Percentiles rank a stretch among this genome's conserved stretches.
These are phyloP conservation scores for Epistrophella euchroma DNA, from an alignment of 2,888 invertebrate species.

Conservation along the genomic window DNA sequence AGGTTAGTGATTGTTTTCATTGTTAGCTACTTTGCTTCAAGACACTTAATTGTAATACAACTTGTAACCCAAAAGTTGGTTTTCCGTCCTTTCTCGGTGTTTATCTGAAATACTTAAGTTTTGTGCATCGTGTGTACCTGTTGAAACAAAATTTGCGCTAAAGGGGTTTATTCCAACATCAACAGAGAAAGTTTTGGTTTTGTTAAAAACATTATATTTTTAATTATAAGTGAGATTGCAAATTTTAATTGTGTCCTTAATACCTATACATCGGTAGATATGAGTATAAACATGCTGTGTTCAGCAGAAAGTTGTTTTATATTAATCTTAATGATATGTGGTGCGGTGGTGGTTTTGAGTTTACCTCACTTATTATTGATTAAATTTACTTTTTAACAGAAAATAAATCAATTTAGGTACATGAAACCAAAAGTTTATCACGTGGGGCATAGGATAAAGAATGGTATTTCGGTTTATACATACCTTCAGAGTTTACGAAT, in stretches of 20 bases:
- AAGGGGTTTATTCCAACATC: background rate
- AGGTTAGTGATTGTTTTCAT: constrained; percentile 59
- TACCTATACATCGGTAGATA: too few relatives aligned
- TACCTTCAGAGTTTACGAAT: background rate
- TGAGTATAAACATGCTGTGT: constrained; percentile 1
- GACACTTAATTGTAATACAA: background rate
- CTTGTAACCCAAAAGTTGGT: constrained; percentile 33
- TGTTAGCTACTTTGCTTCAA: constrained; percentile 34
- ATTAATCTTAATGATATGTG: background rate
- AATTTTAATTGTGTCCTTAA: constrained; percentile 15
- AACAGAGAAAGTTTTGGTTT: background rate
- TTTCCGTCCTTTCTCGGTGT: constrained; percentile 62
- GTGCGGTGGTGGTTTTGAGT: background rate
- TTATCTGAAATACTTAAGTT: constrained; percentile 31
- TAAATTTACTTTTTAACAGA: constrained; percentile 1
- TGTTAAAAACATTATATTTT: constrained; percentile 6
- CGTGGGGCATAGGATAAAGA: background rate
- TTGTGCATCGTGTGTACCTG: constrained; percentile 32
- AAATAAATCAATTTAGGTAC: background rate
- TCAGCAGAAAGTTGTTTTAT: background rate
- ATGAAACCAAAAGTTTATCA: background rate
- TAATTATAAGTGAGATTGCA: constrained; percentile 5
- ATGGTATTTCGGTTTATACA: background rate
- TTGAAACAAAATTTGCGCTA: constrained; percentile 17
- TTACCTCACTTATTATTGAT: background rate